Conservation (phyloP, 2,113 vertebrate genomes). For the Pavo muticus region DNA sequence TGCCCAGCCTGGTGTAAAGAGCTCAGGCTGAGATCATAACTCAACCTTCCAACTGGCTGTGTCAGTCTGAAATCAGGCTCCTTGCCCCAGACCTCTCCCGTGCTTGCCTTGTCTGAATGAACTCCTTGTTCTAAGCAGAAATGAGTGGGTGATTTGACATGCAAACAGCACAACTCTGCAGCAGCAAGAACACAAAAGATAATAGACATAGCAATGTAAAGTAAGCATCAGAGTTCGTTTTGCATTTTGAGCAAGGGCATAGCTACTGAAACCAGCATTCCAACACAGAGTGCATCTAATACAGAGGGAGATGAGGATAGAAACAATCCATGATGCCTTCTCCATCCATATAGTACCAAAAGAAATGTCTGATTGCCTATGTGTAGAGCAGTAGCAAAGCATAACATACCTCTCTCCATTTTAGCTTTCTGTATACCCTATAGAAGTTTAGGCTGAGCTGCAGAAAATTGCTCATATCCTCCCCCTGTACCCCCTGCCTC, state of each 20-base stretch:
- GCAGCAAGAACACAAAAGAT: neutral
- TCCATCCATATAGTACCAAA: neutral
- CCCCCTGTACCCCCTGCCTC: neutral
- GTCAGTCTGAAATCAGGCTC: slow-evolving; percentile 1
- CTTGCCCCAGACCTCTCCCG: neutral
- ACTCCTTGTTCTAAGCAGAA: neutral
- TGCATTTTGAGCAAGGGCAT: neutral
- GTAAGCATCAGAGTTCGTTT: neutral
- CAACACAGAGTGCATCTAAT: neutral
- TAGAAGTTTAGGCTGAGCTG: neutral
- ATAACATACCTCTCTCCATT: neutral
- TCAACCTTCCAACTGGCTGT: neutral
- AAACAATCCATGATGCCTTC: neutral
- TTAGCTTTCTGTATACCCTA: neutral
- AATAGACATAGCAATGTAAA: neutral
- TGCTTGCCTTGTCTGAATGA: neutral
- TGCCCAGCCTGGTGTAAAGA: neutral
- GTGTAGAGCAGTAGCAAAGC: neutral
- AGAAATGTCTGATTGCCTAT: neutral
- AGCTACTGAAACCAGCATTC: neutral
- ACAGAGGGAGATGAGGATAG: neutral
- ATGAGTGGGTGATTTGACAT: neutral
- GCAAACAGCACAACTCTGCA: slow-evolving; percentile 19
- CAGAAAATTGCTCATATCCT: neutral
- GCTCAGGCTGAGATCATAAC: neutral